Evolutionary conservation across 1,140 invertebrate genomes (phyloP).

Genomic region (Drosophila nikananu): DNA sequence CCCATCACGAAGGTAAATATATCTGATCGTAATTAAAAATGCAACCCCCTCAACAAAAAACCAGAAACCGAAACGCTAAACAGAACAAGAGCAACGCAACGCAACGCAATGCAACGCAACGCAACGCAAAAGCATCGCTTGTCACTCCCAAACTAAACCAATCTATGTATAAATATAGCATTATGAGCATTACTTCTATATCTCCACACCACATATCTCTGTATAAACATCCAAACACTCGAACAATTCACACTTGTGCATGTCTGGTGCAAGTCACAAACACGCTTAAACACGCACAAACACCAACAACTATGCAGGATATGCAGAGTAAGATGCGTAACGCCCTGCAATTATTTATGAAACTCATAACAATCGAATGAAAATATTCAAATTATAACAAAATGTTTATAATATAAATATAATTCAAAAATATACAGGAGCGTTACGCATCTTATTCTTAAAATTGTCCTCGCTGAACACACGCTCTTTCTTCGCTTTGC

Average conservation of each 20-base stretch:
- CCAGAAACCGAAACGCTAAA: conserved; percentile 13
- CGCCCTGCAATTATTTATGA: not conserved
- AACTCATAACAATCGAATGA: not conserved
- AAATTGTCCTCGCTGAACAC: not conserved
- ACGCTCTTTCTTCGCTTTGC: conserved; percentile 1
- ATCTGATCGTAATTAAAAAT: conserved; percentile 14
- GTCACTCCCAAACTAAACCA: conserved; percentile 3
- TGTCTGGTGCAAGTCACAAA: conserved; percentile 10
- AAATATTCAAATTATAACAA: no score
- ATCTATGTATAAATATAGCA: no score
- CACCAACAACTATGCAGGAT: no score
- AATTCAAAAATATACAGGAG: no score
- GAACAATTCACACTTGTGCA: conserved; percentile 2
- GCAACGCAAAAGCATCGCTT: conserved; percentile 52
- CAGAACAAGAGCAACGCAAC: conserved; percentile 38
- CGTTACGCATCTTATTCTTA: not conserved
- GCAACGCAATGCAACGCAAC: conserved; percentile 38
- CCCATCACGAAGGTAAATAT: conserved; percentile 72
- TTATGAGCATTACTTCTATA: conserved; percentile 5
- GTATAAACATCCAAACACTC: not conserved
- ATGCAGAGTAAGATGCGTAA: not conserved
- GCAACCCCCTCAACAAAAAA: conserved; percentile 1
- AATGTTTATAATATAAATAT: not conserved
- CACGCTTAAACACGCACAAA: not conserved
- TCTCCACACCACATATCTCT: not conserved